Conservation (phyloP, 2,113 vertebrate genomes). For the Corynorhinus townsendii region DNA sequence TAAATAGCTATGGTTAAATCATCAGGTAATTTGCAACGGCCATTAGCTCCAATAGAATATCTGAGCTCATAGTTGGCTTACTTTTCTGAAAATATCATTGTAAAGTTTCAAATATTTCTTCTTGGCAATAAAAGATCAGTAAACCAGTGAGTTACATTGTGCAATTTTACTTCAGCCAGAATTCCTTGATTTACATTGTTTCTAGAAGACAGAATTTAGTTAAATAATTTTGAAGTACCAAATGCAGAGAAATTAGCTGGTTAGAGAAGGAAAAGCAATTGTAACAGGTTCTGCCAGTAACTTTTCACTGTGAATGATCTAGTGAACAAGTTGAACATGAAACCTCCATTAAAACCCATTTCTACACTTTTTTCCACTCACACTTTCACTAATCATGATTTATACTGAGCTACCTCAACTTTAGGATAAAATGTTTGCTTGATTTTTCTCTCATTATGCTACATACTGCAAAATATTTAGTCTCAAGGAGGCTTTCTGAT, state of each 20-base stretch:
- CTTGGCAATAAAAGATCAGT: constrained; percentile 8
- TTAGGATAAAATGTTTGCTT: constrained; percentile 5
- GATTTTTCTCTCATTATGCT: constrained; percentile 34
- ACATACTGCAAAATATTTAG: background rate
- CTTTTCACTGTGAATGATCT: background rate
- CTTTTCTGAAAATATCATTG: background rate
- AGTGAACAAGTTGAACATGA: background rate
- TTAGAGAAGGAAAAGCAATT: background rate
- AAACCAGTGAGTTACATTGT: background rate
- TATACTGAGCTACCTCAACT: background rate
- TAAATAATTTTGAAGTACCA: constrained; percentile 31
- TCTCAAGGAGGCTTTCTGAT: background rate
- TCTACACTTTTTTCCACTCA: background rate
- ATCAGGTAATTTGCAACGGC: background rate
- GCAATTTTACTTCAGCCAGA: constrained; percentile 39
- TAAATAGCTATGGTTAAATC: background rate
- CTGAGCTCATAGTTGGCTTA: background rate
- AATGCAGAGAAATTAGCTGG: constrained; percentile 8
- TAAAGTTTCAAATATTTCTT: constrained; percentile 12
- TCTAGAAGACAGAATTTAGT: constrained; percentile 22
- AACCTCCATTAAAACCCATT: background rate
- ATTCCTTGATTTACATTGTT: background rate
- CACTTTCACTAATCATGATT: background rate
- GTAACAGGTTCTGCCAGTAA: background rate
- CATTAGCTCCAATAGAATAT: background rate